Base-by-base conservation (phyloP, 2,797 vertebrate species). In the Merluccius polli region DNA sequence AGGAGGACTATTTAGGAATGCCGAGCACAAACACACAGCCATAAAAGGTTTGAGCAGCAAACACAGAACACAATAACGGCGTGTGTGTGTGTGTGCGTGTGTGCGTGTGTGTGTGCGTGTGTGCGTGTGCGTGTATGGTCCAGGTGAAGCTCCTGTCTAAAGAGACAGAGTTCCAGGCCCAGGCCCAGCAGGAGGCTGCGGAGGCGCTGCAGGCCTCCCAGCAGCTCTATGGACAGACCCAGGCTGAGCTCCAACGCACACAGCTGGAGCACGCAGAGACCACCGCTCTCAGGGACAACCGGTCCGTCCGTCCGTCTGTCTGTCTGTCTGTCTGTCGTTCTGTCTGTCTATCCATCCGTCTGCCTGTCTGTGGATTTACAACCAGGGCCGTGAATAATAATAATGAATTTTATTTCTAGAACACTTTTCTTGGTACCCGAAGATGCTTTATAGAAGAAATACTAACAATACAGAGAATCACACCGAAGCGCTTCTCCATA, bases 121-220 rank as follows among this genome's bases (percentile, higher is more conserved):
- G 70, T 68, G 48, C 32, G 36, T 70, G 38, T 31, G 10, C 41
- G 68, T 44, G 11, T 52, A 12, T 59, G 1, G 13, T 73, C 78
- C 85, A 96, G 95, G 91, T 92, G 11, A 93, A 95, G 63, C 83
- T 93, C 24, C 82, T 94, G 73, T 92, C 79, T 67, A 90, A 92
- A 79, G 94, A 96, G 82, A 78, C 89, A 18, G 89, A 89, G 35
- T 83, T 88, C 9, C 79, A 93, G 48, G 78, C 76, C 32, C 91
- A 91, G 68, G 84, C 86, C 0, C 87, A 87, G 0, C 73, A 75
- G 0, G 89, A 93, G 87, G 84, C 89, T 0, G 18, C 78, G 0
- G 89, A 93, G 73, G 85, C 91, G 16, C 80, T 95, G 16, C 84
- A 86, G 82, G 75, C 75, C 13, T 89, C 87, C 0, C 85, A 94